phyloP scores from a whole-genome alignment of 2,888 invertebrate genomes.

The Erannis defoliaria region DNA sequence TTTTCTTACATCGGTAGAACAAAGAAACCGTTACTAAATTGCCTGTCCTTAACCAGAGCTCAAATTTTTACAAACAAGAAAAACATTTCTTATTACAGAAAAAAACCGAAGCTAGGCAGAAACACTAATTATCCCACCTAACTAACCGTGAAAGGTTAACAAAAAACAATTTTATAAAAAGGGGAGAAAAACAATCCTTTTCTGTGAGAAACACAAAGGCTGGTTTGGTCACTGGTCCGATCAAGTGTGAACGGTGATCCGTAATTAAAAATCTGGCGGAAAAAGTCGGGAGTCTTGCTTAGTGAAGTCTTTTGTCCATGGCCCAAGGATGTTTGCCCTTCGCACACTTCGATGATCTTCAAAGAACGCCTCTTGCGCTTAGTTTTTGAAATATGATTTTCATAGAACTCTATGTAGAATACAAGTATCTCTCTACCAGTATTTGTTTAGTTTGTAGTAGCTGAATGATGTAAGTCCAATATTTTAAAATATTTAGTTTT shows the following conservation, averaged over 20 bases:
- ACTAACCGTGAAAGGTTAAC: constrained; percentile 78
- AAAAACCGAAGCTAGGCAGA: constrained; percentile 54
- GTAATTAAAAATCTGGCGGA: constrained; percentile 82
- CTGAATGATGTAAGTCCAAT: too few relatives aligned
- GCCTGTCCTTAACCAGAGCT: constrained; percentile 14
- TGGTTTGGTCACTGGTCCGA: constrained; percentile 75
- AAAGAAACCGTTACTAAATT: neutral
- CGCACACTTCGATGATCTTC: constrained; percentile 67
- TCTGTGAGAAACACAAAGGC: constrained; percentile 78
- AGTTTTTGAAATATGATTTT: constrained; percentile 51
- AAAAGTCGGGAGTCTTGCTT: constrained; percentile 66
- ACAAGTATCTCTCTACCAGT: too few relatives aligned
- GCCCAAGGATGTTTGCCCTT: constrained; percentile 66
- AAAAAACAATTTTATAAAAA: constrained; percentile 63
- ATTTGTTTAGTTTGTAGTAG: too few relatives aligned
- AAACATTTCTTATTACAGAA: constrained; percentile 45
- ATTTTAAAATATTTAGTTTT: too few relatives aligned
- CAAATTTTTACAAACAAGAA: constrained; percentile 42
- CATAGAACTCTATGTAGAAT: constrained; percentile 42
- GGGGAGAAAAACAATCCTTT: constrained; percentile 72
- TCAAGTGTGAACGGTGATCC: constrained; percentile 78
- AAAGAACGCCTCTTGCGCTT: constrained; percentile 54
- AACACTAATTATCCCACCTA: constrained; percentile 78
- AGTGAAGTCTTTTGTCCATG: constrained; percentile 56
- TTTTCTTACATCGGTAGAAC: neutral